A percentile compares a stretch with the other conserved stretches of the same genome.
Evolutionary conservation across 2,113 vertebrate genomes (phyloP).

Genomic region (Notothenia coriiceps): DNA sequence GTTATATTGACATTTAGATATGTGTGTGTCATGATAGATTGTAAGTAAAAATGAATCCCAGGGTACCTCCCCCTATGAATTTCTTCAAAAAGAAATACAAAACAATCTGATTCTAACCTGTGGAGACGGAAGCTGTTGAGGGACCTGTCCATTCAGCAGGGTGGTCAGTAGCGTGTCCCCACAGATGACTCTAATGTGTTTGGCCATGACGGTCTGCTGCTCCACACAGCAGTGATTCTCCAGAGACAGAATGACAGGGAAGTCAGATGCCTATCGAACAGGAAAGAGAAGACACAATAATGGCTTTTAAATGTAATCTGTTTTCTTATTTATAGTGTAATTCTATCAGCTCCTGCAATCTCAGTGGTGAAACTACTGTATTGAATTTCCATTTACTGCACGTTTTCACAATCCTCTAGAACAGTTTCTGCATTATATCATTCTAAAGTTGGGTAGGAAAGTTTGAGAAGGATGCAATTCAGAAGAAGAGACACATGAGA

Average conservation of each 20-base stretch:
- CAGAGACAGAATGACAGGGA: slow-evolving; percentile 92
- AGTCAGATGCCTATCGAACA: slow-evolving; percentile 86
- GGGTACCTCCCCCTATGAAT: neutral
- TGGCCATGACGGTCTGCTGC: slow-evolving; percentile 89
- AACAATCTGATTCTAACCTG: slow-evolving; percentile 80
- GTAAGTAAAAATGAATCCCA: neutral
- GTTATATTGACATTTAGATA: neutral
- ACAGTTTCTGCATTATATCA: slow-evolving; percentile 3
- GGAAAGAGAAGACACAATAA: neutral
- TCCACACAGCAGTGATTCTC: slow-evolving; percentile 95
- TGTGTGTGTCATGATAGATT: neutral
- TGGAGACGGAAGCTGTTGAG: slow-evolving; percentile 89
- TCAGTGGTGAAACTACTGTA: neutral
- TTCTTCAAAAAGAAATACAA: neutral
- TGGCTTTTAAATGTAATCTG: neutral
- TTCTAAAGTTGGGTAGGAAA: slow-evolving; percentile 7
- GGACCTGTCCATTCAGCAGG: slow-evolving; percentile 79
- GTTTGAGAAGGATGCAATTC: slow-evolving; percentile 9
- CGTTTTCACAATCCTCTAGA: slow-evolving; percentile 30
- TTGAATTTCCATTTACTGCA: neutral
- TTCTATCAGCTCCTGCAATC: neutral
- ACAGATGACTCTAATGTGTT: slow-evolving; percentile 87
- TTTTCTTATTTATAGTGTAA: neutral
- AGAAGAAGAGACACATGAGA: slow-evolving; percentile 22
- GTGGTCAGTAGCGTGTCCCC: slow-evolving; percentile 87